A percentile compares a stretch with the other conserved stretches of the same genome.
These are phyloP conservation scores for Malacosoma neustria DNA, from an alignment of 2,888 invertebrate genomes.

Conservation along the genomic window DNA sequence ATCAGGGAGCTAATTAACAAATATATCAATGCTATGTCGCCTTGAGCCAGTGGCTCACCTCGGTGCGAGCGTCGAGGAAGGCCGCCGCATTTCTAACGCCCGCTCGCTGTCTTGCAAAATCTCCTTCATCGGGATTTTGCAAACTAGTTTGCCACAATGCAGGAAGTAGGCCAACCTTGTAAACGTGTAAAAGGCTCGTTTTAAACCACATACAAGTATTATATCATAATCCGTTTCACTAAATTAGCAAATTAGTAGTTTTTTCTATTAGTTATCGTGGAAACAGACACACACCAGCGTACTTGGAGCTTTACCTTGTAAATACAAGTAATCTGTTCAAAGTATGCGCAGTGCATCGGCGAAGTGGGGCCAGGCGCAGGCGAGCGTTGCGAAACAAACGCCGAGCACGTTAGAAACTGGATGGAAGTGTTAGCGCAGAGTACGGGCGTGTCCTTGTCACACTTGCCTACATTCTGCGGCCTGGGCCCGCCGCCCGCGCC, in stretches of 20 bases:
- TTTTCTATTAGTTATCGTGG: too few relatives aligned
- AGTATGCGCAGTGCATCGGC: constrained; percentile 36
- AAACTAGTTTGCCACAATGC: constrained; percentile 23
- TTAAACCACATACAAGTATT: neutral
- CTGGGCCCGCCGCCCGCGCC: constrained; percentile 49
- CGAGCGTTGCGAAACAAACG: constrained; percentile 64
- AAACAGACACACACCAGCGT: neutral
- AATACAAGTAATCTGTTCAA: constrained; percentile 49
- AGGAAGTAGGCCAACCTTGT: constrained; percentile 24
- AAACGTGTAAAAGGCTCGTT: constrained; percentile 7
- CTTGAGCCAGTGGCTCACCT: constrained; percentile 62
- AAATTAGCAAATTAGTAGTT: neutral
- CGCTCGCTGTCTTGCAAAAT: constrained; percentile 37
- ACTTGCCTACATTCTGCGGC: constrained; percentile 72
- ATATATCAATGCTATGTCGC: constrained; percentile 48
- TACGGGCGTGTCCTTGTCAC: constrained; percentile 75
- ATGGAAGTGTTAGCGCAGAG: constrained; percentile 70
- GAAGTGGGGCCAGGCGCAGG: constrained; percentile 44
- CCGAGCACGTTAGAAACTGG: constrained; percentile 71
- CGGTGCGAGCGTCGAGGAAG: constrained; percentile 48
- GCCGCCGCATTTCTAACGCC: constrained; percentile 59
- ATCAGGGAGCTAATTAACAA: constrained; percentile 45
- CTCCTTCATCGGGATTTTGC: constrained; percentile 33
- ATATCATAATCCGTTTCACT: neutral
- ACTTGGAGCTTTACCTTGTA: constrained; percentile 31